phyloP scores from a whole-genome alignment of 2,888 invertebrate genomes.

The Lasioglossum figueresi region DNA sequence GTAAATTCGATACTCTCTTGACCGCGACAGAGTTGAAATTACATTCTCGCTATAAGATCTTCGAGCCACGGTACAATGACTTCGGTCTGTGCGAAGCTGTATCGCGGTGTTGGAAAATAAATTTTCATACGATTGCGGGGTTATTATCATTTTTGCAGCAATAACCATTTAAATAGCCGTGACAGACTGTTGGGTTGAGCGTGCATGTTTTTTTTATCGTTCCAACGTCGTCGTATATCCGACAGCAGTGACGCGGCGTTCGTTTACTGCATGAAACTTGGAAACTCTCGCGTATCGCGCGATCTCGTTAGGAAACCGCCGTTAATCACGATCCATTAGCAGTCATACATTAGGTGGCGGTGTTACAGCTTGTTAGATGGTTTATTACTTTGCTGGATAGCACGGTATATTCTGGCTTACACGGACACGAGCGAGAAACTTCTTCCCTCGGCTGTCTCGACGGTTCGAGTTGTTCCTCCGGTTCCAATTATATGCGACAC shows the following conservation, averaged over 20 bases:
- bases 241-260: background rate
- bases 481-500: slow-evolving; percentile 21
- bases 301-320: slow-evolving; percentile 53
- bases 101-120: too few species aligned
- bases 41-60: background rate
- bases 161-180: background rate
- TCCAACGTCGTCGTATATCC: background rate
- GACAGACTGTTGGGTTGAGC: background rate
- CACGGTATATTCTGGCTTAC: background rate
- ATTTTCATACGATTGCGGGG: too few species aligned
- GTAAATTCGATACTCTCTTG: background rate
- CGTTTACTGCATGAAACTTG: slow-evolving; percentile 30
- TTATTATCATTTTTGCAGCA: background rate
- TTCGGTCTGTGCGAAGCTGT: background rate
- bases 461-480: slow-evolving; percentile 1
- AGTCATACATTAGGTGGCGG: slow-evolving; percentile 42
- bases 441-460: background rate
- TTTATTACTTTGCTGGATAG: slow-evolving; percentile 34
- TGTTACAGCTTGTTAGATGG: slow-evolving; percentile 51
- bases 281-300: slow-evolving; percentile 32
- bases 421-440: slow-evolving; percentile 21
- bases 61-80: background rate
- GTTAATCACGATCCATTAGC: slow-evolving; percentile 56
- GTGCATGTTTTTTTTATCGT: background rate
- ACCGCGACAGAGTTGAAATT: background rate